Base-by-base conservation (phyloP, 2,113 vertebrate species). In the Cacatua alba region DNA sequence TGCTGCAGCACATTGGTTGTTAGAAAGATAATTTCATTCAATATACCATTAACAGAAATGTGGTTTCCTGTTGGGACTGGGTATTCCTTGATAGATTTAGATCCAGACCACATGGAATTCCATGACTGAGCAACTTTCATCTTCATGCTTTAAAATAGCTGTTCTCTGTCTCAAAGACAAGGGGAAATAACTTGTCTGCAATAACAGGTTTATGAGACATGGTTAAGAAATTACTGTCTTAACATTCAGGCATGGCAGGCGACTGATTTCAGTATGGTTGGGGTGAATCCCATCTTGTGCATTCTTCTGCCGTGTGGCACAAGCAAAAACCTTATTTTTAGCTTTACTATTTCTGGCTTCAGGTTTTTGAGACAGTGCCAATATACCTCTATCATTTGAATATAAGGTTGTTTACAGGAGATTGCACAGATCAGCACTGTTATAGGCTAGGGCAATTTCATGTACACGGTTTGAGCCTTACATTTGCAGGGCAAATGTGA, bases 391-490 rank as follows among this genome's bases (percentile, higher is more conserved):
- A 1, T 49, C 51, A 37, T 77, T 52, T n/a, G 65, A 67, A 19
- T 18, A 0, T 4, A 11, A 52, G 0, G 8, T 37, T 29, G 20
- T 49, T 35, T 39, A 0, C 6, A 24, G 90, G 69, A 59, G n/a
- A 31, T 70, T 49, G 3, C 49, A 69, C 60, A 86, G n/a, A 63
- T 64, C 70, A 26, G 2, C n/a, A 2, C 41, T 26, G 26, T 39
- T 14, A 23, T 18, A 24, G 49, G 52, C 26, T 10, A 3, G 37
- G 77, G 52, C 60, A 53, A 12, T 74, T 81, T 70, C 57, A 25
- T 7, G 13, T 7, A 0, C 37, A 13, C 4, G 46, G 11, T 10
- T 67, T 37, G 60, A 52, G 63, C 7, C 39, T 65, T 25, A 6
- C 2, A 4, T 37, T 41, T 49, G 29, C 21, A 23, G 62, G 35